Evolutionary conservation across 1,140 invertebrate species (phyloP).

Genomic region (Choristoneura fumiferana): DNA sequence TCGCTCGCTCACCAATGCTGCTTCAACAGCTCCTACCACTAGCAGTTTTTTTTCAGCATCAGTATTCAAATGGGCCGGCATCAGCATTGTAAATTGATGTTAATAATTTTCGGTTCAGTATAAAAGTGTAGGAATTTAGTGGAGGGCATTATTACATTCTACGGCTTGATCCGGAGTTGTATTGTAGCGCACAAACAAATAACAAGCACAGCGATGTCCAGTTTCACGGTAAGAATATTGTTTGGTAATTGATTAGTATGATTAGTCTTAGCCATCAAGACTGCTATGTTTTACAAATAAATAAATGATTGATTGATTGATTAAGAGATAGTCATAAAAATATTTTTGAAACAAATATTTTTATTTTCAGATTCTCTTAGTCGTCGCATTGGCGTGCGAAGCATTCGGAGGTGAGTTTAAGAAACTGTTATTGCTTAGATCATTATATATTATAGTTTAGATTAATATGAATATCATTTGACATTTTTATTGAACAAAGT

Average conservation of each 20-base stretch:
- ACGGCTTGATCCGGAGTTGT: constrained; percentile 45
- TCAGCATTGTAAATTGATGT: constrained; percentile 70
- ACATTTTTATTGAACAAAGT: no score
- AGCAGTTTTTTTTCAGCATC: constrained; percentile 33
- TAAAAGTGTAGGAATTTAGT: constrained; percentile 62
- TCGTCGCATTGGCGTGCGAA: constrained; percentile 65
- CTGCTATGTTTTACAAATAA: no score
- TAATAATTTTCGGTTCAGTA: constrained; percentile 67
- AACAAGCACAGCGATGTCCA: constrained; percentile 52
- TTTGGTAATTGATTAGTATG: constrained; percentile 4
- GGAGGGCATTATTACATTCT: constrained; percentile 42
- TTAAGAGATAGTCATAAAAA: no score
- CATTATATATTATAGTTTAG: no score
- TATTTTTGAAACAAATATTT: constrained; percentile 10
- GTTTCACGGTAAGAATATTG: constrained; percentile 60
- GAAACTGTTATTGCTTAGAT: no score
- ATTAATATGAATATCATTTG: no score
- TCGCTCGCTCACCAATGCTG: no score
- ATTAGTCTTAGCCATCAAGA: no score
- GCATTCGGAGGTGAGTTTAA: constrained; percentile 60
- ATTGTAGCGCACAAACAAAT: constrained; percentile 36
- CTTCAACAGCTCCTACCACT: no score
- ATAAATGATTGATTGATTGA: no score
- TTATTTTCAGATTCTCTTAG: constrained; percentile 64
- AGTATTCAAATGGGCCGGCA: constrained; percentile 69